Evolutionary conservation across 2,888 invertebrate genomes (phyloP), one percentile per base, ranked within the genome.

Genomic region (Platypus cylindrus): DNA sequence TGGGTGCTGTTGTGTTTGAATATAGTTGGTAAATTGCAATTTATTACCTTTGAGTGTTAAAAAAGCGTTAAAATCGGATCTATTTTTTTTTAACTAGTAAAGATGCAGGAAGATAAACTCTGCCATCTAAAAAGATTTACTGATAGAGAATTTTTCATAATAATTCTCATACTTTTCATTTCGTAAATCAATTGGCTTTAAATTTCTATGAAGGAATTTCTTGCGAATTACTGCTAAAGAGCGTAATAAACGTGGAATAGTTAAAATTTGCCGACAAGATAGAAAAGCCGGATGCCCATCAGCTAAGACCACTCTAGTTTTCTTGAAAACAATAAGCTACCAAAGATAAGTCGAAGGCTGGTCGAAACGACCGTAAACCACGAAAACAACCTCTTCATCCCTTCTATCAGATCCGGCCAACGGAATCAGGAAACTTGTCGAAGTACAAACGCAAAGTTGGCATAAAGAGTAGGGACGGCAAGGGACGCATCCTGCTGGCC

Each of bases 321-420:
- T 41, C 41, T 38, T 41, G 38, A 37, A 41, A 36, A 41, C 41
- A 46, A 46, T 45, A 45, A 44, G 45, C 44, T 46, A 49, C 52
- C 46, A 48, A 45, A 53, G 54, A 54, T 54, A 54, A 55, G 54
- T 54, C 51, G 44, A 37, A 47, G 48, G 47, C 43, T 46, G 51
- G 40, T 40, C 38, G 49, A 51, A 54, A 53, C 53, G 52, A 52
- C 50, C 49, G 52, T 36, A 49, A 54, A 53, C 52, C 50, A 45
- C 51, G 48, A 46, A 49, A 54, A 51, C 56, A 55, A 58, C 41
- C 57, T 57, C 58, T 58, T 59, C 56, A 54, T 54, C 53, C 53
- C 50, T 51, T 51, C 49, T 56, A 57, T 58, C 56, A 51, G 57
- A 57, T 58, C 54, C 54, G 54, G 53, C 50, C 47, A 50, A 44